Evolutionary conservation across 2,888 invertebrate species (phyloP), one percentile per base, ranked within the genome.

Genomic region (Lithophane semibrunnea): DNA sequence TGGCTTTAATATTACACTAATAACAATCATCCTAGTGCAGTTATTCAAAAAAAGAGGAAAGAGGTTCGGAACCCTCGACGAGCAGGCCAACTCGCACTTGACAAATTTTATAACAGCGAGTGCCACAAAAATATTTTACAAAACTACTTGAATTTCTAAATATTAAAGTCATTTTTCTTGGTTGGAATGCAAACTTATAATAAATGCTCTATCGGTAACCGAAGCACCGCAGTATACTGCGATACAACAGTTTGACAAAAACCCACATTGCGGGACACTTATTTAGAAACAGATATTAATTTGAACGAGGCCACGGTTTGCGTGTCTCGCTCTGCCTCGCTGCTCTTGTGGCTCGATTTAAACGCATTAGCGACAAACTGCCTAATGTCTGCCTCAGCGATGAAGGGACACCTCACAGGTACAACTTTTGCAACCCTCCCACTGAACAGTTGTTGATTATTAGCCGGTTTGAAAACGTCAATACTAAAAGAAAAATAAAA

Each of bases 271-370:
- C 90, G 93, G 92, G 92, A 93, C 92, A 94, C 93, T 94, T 94
- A 94, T 95, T 95, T 94, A 90, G 92, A 93, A 93, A 95, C 94
- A 93, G 93, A 94, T 95, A 95, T 95, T 95, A 94, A 95, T 95
- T 95, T 94, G 88, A 91, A 90, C 91, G 91, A 92, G 93, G 93
- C 91, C 92, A 91, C 88, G 90, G 92, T 88, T 95, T 91, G 95
- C 95, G 95, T 95, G 95, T 91, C 88, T 89, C 88, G 88, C 89
- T 91, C 90, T 91, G 87, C 88, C 79, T 80, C 82, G 77, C 73
- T 83, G 77, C 67, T 84, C 79, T 82, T 84, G 77, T 86, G 87
- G 84, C 86, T 79, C 84, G 84, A 89, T 87, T 86, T 78, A 89
- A 75, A 79, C 86, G 88, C 88, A 85, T 84, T 76, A 86, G 87